Evolutionary conservation across 2,888 invertebrate species (phyloP), one percentile per base, ranked within the genome.

Genomic region (Thereva unica): DNA sequence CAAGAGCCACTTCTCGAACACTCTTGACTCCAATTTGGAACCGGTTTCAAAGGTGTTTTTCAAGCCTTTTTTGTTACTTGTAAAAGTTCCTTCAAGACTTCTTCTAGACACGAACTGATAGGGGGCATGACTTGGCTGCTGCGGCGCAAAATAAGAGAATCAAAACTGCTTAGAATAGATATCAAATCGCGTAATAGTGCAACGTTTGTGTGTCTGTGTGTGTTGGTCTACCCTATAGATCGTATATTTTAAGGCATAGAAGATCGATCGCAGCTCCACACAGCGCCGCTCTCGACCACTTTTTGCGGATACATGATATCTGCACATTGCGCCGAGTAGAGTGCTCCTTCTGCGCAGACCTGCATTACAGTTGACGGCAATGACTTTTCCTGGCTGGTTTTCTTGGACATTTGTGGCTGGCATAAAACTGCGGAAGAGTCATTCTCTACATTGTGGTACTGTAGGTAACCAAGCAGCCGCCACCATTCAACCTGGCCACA

Each of bases 111-210:
- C 12, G 34, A 52, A 52, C 52, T 34, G 54, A 40, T 38, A 37
- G 38, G 37, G 49, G 59, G 59, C 40, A 59, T 49, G 59, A 38
- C 59, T 49, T 59, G 59, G 5, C 59, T 47, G 59, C 49, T 38
- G 59, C 12, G 35, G 47, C n/a, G 23, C 23, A 23, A 23, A 23
- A 23, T 23, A 23, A 23, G 23, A 23, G 23, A 23, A 23, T 2
- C 23, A 23, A 23, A 23, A 23, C 23, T 2, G 23, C 23, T 23
- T 23, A 23, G 23, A 23, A 23, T 23, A 23, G 23, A 23, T 23
- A 23, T 23, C 23, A 23, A 23, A 23, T 23, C 23, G 23, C 23
- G 23, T 23, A 23, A 23, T 23, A 23, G 23, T 23, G 23, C 23
- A 23, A 23, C 23, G 23, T 23, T 23, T 23, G 23, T 2, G 23